Base-by-base conservation (phyloP, 1,140 invertebrate genomes). In the Melanaphis sacchari region DNA sequence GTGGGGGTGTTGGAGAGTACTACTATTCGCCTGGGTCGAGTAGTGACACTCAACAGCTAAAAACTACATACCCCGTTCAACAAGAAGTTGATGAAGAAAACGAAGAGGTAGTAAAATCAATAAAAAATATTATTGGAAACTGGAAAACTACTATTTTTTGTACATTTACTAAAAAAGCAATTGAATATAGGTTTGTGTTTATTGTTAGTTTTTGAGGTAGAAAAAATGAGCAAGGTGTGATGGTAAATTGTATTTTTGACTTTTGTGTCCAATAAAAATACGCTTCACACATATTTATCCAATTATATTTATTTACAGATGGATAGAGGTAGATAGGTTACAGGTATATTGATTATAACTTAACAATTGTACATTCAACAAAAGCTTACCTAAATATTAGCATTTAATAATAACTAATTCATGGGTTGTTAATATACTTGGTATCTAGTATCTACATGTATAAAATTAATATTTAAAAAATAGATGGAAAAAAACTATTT, bases 21-120 rank as follows among this genome's bases (percentile, higher is more conserved):
- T 93, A 93, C 76, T 93, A 93, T 82, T 93, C 91, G 6, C 91
- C 91, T 40, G 91, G 76, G 43, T 93, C 76, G 76, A 93, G 91
- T 93, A 91, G 90, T 40, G 91, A 93, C 41, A 52, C 76, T 82
- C 91, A 93, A 49, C 91, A 84, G 43, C 91, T 93, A 40, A 93
- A 93, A 52, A 85, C 91, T 22, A 40, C 76, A 49, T 93, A 93
- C 22, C 91, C 91, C 76, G 76, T 93, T 84, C 91, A 84, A 24
- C 91, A 93, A 52, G 66, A 81, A 93, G 81, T 85, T 11, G 91
- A 93, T 9, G 91, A 93, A 49, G 91, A 93, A 52, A 93, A 85
- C 36, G 91, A 93, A 52, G 91, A 93, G 91, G 91, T 93, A 93
- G 21, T 31, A 59, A 90, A 54, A 90, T 52, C 46, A 54, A 90